Evolutionary conservation across 2,888 invertebrate genomes (phyloP).

Genomic region (Andricus quercusramuli): DNA sequence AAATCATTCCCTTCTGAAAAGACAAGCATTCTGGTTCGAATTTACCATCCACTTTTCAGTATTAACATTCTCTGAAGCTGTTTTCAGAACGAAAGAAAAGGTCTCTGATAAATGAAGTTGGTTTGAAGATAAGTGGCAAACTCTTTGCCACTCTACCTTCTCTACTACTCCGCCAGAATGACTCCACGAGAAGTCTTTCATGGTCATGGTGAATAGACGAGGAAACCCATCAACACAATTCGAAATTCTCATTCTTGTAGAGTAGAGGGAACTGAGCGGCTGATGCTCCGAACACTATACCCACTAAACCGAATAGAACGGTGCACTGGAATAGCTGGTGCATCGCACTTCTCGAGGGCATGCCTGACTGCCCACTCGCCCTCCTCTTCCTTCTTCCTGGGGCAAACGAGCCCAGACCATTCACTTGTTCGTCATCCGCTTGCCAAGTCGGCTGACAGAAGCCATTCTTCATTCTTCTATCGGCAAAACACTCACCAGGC

Average conservation of each 20-base stretch:
- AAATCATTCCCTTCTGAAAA: background rate
- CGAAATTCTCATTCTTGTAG: constrained; percentile 1
- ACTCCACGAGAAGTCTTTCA: constrained; percentile 6
- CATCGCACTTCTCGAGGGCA: constrained; percentile 39
- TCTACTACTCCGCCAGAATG: background rate
- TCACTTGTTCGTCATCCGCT: constrained; percentile 71
- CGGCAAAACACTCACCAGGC: background rate
- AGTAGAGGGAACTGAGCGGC: constrained; percentile 16
- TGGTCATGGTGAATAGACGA: constrained; percentile 20
- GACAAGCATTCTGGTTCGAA: background rate
- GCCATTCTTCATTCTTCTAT: constrained; percentile 30
- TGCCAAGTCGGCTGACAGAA: constrained; percentile 58
- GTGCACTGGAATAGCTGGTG: constrained; percentile 27
- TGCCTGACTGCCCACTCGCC: constrained; percentile 43
- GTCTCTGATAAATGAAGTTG: background rate
- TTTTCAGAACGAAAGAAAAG: background rate
- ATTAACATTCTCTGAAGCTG: background rate
- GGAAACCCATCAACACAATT: background rate
- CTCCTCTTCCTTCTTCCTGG: constrained; percentile 60
- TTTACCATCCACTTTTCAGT: background rate
- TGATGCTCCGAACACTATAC: constrained; percentile 14
- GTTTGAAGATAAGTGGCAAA: background rate
- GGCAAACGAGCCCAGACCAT: constrained; percentile 59
- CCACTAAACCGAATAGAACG: constrained; percentile 12
- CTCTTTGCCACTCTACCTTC: background rate